phyloP scores from a whole-genome alignment of 2,797 vertebrate species.

The Sebastes iracundus region DNA sequence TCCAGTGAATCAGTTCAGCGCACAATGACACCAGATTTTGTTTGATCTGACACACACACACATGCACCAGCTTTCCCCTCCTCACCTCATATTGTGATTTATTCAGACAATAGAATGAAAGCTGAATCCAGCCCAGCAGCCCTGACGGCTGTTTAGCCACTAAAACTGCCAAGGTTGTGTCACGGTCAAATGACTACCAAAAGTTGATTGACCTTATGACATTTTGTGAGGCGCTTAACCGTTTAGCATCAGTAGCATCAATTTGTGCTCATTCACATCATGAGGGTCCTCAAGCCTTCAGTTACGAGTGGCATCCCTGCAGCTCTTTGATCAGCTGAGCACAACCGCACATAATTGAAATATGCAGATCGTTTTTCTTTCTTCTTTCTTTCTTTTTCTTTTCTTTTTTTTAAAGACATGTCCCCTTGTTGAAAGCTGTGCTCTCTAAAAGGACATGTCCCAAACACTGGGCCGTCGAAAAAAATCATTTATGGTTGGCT shows the following conservation, averaged over 20 bases:
- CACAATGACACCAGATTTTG: neutral
- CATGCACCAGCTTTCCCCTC: neutral
- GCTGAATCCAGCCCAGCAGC: neutral
- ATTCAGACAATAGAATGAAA: conserved; percentile 5
- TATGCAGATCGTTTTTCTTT: conserved; percentile 71
- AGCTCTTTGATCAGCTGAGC: conserved; percentile 79
- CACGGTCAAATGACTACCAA: conserved; percentile 72
- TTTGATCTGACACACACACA: neutral
- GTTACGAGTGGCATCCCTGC: conserved; percentile 73
- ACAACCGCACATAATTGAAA: conserved; percentile 72
- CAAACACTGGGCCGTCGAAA: conserved; percentile 68
- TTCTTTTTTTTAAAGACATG: conserved; percentile 34
- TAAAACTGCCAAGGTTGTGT: conserved; percentile 64
- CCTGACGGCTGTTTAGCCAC: conserved; percentile 34
- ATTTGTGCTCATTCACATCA: conserved; percentile 72
- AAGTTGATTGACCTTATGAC: conserved; percentile 78
- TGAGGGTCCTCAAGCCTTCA: conserved; percentile 58
- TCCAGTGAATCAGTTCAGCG: neutral
- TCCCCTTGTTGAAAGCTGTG: conserved; percentile 58
- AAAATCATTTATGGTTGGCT: conserved; percentile 82
- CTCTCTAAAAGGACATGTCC: conserved; percentile 64
- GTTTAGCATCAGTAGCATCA: conserved; percentile 75
- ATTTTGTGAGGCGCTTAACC: conserved; percentile 66
- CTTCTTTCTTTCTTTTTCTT: conserved; percentile 22
- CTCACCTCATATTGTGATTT: neutral